These are phyloP conservation scores for Poeciliopsis gracilis DNA, from an alignment of 2,797 vertebrate species.

Conservation along the genomic window DNA sequence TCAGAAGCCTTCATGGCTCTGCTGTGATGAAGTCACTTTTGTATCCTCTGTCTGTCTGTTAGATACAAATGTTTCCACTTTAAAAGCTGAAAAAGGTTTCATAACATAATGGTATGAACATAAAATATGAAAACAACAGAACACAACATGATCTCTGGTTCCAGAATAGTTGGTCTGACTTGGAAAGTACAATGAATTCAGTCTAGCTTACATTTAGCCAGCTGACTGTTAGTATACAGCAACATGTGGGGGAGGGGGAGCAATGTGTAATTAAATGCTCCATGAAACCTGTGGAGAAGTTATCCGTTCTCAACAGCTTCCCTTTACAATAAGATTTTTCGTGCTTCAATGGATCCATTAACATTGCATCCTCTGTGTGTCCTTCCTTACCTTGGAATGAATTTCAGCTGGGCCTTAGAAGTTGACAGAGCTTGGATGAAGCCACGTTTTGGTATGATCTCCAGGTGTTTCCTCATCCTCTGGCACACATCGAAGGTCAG, in stretches of 20 bases:
- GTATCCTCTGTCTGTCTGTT: constrained; percentile 7
- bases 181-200: background rate
- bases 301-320: constrained; percentile 48
- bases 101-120: background rate
- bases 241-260: background rate
- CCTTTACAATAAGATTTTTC: constrained; percentile 60
- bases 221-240: background rate
- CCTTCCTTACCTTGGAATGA: constrained; percentile 88
- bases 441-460: constrained; percentile 87
- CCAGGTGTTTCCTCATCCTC: constrained; percentile 88
- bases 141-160: background rate
- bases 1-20: constrained; percentile 28
- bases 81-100: constrained; percentile 1
- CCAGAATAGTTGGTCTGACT: background rate
- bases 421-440: constrained; percentile 86
- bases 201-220: background rate
- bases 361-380: constrained; percentile 47
- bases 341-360: constrained; percentile 60
- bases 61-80: constrained; percentile 16
- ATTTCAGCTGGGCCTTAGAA: constrained; percentile 87
- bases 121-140: background rate
- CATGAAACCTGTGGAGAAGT: background rate
- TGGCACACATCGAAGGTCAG: constrained; percentile 88
- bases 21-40: constrained; percentile 28
- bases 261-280: background rate